phyloP scores from a whole-genome alignment of 1,140 invertebrate genomes.

The Bombus superbus region DNA sequence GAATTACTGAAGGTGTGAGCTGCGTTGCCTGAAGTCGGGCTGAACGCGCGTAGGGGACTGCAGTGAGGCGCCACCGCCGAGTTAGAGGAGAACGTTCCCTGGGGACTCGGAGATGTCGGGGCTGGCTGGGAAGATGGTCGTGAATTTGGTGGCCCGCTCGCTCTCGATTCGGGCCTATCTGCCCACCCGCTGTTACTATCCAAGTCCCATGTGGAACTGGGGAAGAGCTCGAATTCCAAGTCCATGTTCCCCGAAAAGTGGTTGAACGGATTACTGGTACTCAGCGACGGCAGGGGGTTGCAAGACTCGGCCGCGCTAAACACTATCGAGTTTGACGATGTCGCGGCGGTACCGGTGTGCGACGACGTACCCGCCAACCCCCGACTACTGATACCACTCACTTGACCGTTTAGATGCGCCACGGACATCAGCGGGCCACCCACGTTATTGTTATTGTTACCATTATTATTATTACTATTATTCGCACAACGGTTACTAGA shows the following conservation, averaged over 20 bases:
- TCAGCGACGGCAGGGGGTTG: slow-evolving; percentile 71
- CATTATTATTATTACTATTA: slow-evolving; percentile 81
- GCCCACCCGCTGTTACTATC: slow-evolving; percentile 76
- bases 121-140: slow-evolving; percentile 82
- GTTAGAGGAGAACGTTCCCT: slow-evolving; percentile 70
- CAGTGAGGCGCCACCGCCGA: slow-evolving; percentile 73
- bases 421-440: slow-evolving; percentile 81
- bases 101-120: slow-evolving; percentile 76
- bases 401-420: slow-evolving; percentile 80
- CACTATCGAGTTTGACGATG: slow-evolving; percentile 64
- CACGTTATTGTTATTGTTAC: slow-evolving; percentile 81
- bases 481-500: slow-evolving; percentile 82
- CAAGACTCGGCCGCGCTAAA: slow-evolving; percentile 65
- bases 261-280: slow-evolving; percentile 77
- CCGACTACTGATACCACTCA: slow-evolving; percentile 72
- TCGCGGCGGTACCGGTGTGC: slow-evolving; percentile 21
- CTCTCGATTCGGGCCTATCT: slow-evolving; percentile 84
- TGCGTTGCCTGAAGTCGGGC: slow-evolving; percentile 74
- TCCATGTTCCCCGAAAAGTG: slow-evolving; percentile 83
- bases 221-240: slow-evolving; percentile 85
- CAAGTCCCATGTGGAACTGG: slow-evolving; percentile 83
- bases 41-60: slow-evolving; percentile 78
- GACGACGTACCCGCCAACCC: slow-evolving; percentile 55
- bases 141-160: slow-evolving; percentile 82
- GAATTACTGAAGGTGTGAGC: slow-evolving; percentile 82